Base-by-base conservation (phyloP, 1,140 invertebrate genomes). In the Pristionchus pacificus region DNA sequence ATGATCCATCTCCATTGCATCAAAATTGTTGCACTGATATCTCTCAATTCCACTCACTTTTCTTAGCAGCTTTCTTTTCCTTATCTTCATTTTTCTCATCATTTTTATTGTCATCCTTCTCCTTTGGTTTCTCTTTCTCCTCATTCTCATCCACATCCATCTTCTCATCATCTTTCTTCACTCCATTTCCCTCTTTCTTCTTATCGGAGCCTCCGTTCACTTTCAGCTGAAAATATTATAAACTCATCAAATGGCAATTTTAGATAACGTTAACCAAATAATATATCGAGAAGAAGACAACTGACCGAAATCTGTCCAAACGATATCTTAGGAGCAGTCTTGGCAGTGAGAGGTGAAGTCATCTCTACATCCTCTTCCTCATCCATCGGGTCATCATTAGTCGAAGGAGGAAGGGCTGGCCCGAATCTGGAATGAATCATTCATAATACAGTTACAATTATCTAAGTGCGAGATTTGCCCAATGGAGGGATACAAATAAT, bases 41-140 rank as follows among this genome's bases (percentile, higher is more conserved):
- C n/a, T n/a, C n/a, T n/a, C n/a, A n/a, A n/a, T n/a, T n/a, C n/a
- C n/a, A n/a, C n/a, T 49, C 19, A 49, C 38, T 10, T 49, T 60
- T 68, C 27, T 60, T 60, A 2, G 30, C 49, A 3, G 19, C 57
- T 1, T 58, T 58, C 15, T 60, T 58, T 67, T 67, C 65, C 27
- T 67, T 67, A 14, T 65, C 64, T n/a, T 65, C 59, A 67, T 57
- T 67, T 30, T 67, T 57, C 24, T 67, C 58, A 59, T 29, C 58
- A 29, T 60, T 68, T 60, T 58, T 68, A n/a, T 68, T 58, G 3
- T 55, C 60, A 10, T 49, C 38, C 58, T 59, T 60, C 31, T 58
- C 30, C 13, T 59, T 30, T 24, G 59, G 33, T 29, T 27, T 55
- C 28, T 68, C 60, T 24, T 13, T 15, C 25, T 66, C 58, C 28